Evolutionary conservation across 2,888 invertebrate species (phyloP).

Genomic region (Trissolcus japonicus): DNA sequence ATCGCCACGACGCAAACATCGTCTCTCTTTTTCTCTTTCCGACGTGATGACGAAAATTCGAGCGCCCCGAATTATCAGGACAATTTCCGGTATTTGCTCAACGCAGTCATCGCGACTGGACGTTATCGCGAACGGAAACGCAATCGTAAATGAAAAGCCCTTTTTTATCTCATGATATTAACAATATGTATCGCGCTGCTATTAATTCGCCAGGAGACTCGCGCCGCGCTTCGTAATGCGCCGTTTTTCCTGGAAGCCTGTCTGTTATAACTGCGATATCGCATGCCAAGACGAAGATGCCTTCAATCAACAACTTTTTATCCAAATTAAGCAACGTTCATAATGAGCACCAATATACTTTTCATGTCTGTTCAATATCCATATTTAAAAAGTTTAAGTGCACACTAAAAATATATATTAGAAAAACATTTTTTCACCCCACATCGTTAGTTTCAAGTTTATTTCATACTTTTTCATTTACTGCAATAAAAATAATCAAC

Average conservation of each 20-base stretch:
- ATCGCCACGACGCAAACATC: slow-evolving; percentile 36
- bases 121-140: slow-evolving; percentile 43
- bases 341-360: too few relatives aligned
- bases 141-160: slow-evolving; percentile 36
- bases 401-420: too few relatives aligned
- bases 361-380: too few relatives aligned
- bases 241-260: slow-evolving; percentile 69
- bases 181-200: slow-evolving; percentile 54
- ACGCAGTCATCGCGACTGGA: slow-evolving; percentile 29
- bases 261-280: slow-evolving; percentile 63
- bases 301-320: slow-evolving; percentile 51
- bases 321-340: slow-evolving; percentile 3
- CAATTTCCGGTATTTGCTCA: slow-evolving; percentile 51
- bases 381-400: too few relatives aligned
- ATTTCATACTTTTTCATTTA: too few relatives aligned
- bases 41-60: slow-evolving; percentile 24
- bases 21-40: background rate
- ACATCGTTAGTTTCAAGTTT: too few relatives aligned
- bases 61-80: slow-evolving; percentile 35
- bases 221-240: slow-evolving; percentile 64
- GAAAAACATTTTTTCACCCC: too few relatives aligned
- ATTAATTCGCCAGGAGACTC: slow-evolving; percentile 61
- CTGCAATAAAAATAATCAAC: too few relatives aligned
- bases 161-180: slow-evolving; percentile 22
- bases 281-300: slow-evolving; percentile 60